Percentiles rank a stretch among this genome's conserved stretches.
phyloP scores from a whole-genome alignment of 2,797 vertebrate genomes.

The Trachurus trachurus region DNA sequence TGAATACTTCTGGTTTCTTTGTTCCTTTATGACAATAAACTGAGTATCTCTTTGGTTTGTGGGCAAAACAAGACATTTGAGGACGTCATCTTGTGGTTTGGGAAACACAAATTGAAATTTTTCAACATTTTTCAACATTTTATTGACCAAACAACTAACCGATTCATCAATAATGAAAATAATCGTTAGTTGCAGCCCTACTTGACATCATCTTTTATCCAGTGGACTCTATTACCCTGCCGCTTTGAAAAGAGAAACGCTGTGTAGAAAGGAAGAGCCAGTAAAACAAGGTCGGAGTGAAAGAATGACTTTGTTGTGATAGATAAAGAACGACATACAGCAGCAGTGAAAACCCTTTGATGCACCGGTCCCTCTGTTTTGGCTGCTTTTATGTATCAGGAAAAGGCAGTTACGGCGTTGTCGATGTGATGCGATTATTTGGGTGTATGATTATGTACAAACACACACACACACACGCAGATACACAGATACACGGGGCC shows the following conservation, averaged over 20 bases:
- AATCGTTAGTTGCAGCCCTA: no score
- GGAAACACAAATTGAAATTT: no score
- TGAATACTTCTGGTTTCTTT: no score
- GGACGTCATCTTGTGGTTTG: no score
- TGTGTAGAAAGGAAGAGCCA: not conserved
- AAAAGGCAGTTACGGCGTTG: not conserved
- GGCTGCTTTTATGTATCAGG: constrained; percentile 17
- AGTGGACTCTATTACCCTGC: not conserved
- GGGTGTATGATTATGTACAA: not conserved
- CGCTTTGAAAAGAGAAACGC: not conserved
- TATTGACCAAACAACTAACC: no score
- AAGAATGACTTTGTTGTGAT: constrained; percentile 25
- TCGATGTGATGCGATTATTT: constrained; percentile 4
- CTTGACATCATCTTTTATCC: constrained; percentile 1
- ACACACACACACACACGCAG: not conserved
- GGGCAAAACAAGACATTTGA: no score
- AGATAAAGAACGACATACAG: constrained; percentile 10
- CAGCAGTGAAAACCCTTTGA: constrained; percentile 21
- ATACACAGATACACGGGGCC: not conserved
- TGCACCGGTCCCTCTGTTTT: constrained; percentile 25
- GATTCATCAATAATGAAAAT: no score
- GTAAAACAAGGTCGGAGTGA: constrained; percentile 23
- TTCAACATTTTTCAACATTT: no score
- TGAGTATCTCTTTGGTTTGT: no score
- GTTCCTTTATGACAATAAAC: no score